Percentiles rank a stretch among this genome's conserved stretches.
phyloP scores from a whole-genome alignment of 1,140 invertebrate genomes.

The Probaryconus sp. region DNA sequence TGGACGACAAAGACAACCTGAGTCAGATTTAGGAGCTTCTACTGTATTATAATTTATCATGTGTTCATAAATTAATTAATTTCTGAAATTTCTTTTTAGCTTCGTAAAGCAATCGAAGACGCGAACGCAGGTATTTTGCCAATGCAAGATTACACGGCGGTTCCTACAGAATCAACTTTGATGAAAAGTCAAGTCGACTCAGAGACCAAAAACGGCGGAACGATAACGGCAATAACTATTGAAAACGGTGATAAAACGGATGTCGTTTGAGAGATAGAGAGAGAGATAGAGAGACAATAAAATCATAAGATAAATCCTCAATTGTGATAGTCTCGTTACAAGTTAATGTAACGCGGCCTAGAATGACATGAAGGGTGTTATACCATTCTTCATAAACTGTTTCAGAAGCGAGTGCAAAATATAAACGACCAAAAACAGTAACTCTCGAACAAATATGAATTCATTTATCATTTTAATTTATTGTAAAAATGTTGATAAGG shows the following conservation, averaged over 20 bases:
- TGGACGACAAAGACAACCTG: no score
- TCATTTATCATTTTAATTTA: no score
- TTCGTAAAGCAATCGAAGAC: conserved; percentile 92
- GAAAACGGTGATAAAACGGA: conserved; percentile 68
- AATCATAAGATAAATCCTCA: conserved; percentile 39
- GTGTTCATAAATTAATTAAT: conserved; percentile 1
- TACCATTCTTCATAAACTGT: conserved; percentile 46
- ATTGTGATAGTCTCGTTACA: conserved; percentile 75
- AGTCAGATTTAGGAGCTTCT: no score
- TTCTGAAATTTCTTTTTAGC: conserved; percentile 74
- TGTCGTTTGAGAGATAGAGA: conserved; percentile 62
- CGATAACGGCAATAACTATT: conserved; percentile 62
- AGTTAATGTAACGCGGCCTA: conserved; percentile 58
- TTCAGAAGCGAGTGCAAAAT: conserved; percentile 30
- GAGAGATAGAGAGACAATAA: conserved; percentile 13
- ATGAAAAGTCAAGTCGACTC: conserved; percentile 63
- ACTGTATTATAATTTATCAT: neutral
- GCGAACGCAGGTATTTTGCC: conserved; percentile 86
- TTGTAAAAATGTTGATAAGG: neutral
- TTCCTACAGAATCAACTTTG: conserved; percentile 65
- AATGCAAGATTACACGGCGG: conserved; percentile 67
- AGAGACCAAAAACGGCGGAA: conserved; percentile 55
- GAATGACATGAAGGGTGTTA: conserved; percentile 59
- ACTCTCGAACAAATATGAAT: no score
- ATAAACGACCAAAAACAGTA: no score